A percentile compares a stretch with the other conserved stretches of the same genome.
Conservation (phyloP, 1,140 invertebrate genomes). For the Ips nitidus region DNA sequence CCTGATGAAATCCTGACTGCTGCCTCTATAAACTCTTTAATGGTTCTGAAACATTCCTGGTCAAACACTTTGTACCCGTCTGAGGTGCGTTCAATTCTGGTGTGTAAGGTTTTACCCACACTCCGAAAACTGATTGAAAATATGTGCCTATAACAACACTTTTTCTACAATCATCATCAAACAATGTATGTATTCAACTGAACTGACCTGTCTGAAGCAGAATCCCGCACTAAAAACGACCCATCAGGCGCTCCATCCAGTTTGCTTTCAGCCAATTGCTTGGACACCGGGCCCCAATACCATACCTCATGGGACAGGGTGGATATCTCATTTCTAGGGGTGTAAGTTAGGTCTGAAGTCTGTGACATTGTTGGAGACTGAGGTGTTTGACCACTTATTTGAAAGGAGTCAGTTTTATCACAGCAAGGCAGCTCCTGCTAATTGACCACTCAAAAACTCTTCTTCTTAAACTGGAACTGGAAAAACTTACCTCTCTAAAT, state of each 20-base stretch:
- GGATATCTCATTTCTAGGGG: slow-evolving; percentile 41
- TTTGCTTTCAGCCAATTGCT: slow-evolving; percentile 54
- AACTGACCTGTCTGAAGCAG: slow-evolving; percentile 65
- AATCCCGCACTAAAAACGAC: slow-evolving; percentile 76
- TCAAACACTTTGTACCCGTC: slow-evolving; percentile 64
- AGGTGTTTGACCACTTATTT: slow-evolving; percentile 7
- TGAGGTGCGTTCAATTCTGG: slow-evolving; percentile 65
- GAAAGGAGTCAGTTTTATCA: background rate
- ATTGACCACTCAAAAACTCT: background rate
- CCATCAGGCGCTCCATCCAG: slow-evolving; percentile 72
- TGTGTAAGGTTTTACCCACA: slow-evolving; percentile 70
- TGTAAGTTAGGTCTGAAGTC: slow-evolving; percentile 9
- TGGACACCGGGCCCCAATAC: slow-evolving; percentile 58
- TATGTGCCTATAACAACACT: slow-evolving; percentile 47
- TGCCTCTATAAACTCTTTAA: slow-evolving; percentile 68
- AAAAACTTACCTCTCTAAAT: slow-evolving; percentile 3
- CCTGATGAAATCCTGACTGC: slow-evolving; percentile 68
- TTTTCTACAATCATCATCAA: slow-evolving; percentile 2
- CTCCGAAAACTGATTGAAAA: slow-evolving; percentile 75
- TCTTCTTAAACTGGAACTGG: background rate
- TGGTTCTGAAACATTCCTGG: slow-evolving; percentile 62
- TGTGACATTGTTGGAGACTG: slow-evolving; percentile 11
- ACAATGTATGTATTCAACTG: background rate
- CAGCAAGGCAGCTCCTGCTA: background rate
- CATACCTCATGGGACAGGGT: slow-evolving; percentile 49